Percentiles rank a stretch among this genome's conserved stretches.
phyloP scores from a whole-genome alignment of 2,888 invertebrate species.

The Lomographa bimaculata region DNA sequence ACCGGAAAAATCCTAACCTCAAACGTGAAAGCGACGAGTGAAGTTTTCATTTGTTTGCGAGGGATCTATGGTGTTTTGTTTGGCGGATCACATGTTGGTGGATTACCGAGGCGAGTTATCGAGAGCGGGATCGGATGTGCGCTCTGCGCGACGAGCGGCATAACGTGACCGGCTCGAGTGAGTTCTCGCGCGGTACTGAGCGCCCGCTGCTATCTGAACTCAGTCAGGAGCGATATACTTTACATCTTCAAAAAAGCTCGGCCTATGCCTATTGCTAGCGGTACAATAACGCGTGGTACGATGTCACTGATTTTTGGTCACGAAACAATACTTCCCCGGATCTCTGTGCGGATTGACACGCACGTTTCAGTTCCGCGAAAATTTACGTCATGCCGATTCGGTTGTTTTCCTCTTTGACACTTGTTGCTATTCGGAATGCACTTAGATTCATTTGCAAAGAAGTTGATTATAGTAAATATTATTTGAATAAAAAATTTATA shows the following conservation, averaged over 20 bases:
- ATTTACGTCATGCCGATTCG: slow-evolving; percentile 10
- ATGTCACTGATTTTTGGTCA: slow-evolving; percentile 14
- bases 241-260: slow-evolving; percentile 59
- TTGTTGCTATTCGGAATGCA: no score
- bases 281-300: slow-evolving; percentile 3
- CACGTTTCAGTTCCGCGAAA: slow-evolving; percentile 6
- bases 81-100: slow-evolving; percentile 56
- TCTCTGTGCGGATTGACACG: slow-evolving; percentile 7
- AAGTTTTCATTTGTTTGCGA: slow-evolving; percentile 22
- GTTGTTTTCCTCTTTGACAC: slow-evolving; percentile 1
- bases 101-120: slow-evolving; percentile 62
- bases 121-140: slow-evolving; percentile 60
- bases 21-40: slow-evolving; percentile 48
- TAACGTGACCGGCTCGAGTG: slow-evolving; percentile 59
- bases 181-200: slow-evolving; percentile 72
- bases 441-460: no score
- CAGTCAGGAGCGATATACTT: slow-evolving; percentile 51
- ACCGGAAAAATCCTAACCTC: slow-evolving; percentile 62
- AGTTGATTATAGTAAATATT: no score
- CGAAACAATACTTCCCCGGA: slow-evolving; percentile 1
- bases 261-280: slow-evolving; percentile 17
- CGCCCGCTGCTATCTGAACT: slow-evolving; percentile 51
- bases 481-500: no score
- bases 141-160: slow-evolving; percentile 48
- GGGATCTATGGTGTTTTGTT: slow-evolving; percentile 49